phyloP scores from a whole-genome alignment of 2,797 vertebrate genomes.

The Sebastes iracundus region DNA sequence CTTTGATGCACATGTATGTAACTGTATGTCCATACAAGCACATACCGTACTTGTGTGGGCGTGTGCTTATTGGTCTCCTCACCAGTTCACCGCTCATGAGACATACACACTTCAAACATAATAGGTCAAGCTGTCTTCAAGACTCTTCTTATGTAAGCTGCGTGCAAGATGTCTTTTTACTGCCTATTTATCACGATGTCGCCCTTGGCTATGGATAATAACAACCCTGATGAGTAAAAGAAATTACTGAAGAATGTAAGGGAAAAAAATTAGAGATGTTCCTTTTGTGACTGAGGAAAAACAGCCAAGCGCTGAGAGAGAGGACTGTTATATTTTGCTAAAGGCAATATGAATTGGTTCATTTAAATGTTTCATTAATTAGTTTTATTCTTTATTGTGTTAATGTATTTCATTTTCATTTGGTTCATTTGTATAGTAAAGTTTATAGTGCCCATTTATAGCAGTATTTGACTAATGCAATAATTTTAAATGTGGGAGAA shows the following conservation, averaged over 20 bases:
- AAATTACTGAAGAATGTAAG: background rate
- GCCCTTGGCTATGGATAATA: background rate
- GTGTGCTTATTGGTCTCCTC: slow-evolving; percentile 3
- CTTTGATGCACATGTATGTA: background rate
- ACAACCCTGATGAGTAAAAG: background rate
- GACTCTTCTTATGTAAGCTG: slow-evolving; percentile 34
- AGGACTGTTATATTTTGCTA: slow-evolving; percentile 1
- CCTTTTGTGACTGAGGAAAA: background rate
- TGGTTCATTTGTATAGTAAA: background rate
- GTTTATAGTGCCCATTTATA: background rate
- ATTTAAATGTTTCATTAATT: slow-evolving; percentile 22
- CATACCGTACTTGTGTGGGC: slow-evolving; percentile 1
- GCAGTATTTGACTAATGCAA: background rate
- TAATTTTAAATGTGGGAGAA: background rate
- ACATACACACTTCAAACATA: slow-evolving; percentile 31
- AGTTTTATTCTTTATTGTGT: background rate
- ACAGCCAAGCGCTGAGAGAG: background rate
- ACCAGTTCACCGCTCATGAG: slow-evolving; percentile 16
- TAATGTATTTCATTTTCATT: background rate
- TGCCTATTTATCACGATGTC: background rate
- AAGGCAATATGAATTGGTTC: background rate
- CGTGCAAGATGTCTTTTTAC: slow-evolving; percentile 4
- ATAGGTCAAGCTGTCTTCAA: slow-evolving; percentile 49
- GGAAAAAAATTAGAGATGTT: background rate
- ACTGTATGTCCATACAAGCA: background rate